Evolutionary conservation across 2,113 vertebrate genomes (phyloP), one percentile per base, ranked within the genome.

Genomic region (Pavo muticus): DNA sequence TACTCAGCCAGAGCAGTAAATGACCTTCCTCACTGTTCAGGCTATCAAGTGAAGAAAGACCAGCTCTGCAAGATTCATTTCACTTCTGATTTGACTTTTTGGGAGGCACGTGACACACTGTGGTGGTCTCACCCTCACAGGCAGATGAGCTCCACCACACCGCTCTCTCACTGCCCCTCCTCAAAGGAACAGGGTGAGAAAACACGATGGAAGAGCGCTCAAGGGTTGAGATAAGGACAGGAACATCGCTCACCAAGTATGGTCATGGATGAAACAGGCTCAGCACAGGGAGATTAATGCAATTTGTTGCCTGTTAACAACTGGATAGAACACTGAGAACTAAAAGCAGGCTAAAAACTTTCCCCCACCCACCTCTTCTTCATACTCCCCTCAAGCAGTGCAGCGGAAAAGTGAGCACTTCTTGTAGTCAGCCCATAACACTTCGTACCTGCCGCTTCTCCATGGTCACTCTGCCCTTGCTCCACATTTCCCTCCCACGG

Each of bases 1-100:
- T 48, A 60, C 35, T 44, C 17, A 4, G 32, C 35, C 59, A 61
- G 35, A 52, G 37, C 15, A 52, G 47, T 24, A 70, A 91, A 60
- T 3, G 2, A 25, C 29, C 37, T 39, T 73, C 63, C 64, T 23
- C n/a, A 52, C 30, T 0, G 0, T 20, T 75, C 42, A 70, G 65
- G 21, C 78, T 39, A 73, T 45, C 67, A 87, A 81, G 72, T 3
- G 7, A 27, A 90, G 20, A 17, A 69, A 57, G 77, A 91, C 4
- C 54, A 91, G 18, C 11, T 39, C n/a, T 40, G 29, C 23, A 69
- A 82, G n/a, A 67, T 1, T 1, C 4, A 54, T 27, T 30, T 30
- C 27, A 54, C 27, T 78, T 71, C 50, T 3, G 74, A 21, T 72
- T 74, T 23, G 87, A 45, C 84, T 83, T 77, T 73, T 45, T 42